Evolutionary conservation across 2,797 vertebrate genomes (phyloP), one percentile per base, ranked within the genome.

Genomic region (Acanthopagrus latus): DNA sequence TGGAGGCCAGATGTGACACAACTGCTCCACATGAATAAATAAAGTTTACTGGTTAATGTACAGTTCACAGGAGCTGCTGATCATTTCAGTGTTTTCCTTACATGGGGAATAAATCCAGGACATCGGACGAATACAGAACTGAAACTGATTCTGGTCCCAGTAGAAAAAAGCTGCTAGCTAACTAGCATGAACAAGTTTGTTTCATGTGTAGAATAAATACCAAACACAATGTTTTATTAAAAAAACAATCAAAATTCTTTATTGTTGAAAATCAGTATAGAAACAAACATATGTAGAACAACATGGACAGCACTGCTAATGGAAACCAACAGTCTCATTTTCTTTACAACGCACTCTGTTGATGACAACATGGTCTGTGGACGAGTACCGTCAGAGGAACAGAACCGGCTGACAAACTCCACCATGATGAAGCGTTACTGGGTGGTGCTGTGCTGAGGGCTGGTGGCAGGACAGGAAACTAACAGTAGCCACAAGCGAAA

Each of bases 201-300:
- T 44, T 25, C 8, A 27, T 29, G 7, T 33, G 55, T 9, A 16
- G 21, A 14, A 60, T 43, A 68, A 67, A 66, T 6, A 18, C 2
- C 18, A 12, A 63, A 52, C 21, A 86, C 38, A 43, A 12, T 44
- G 0, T 17, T 4, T 41, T 41, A 73, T 71, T 79, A 41, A 78
- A 91, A 93, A 93, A 94, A 85, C 20, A 80, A 86, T 81, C 76
- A 82, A 88, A 88, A 82, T 0, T 85, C 64, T 93, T 94, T 94
- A 94, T 94, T 94, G 81, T 80, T 83, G 72, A 87, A 93, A 91
- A 84, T 87, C 88, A 81, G 84, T 82, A 89, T 44, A 88, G 60
- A 84, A 85, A 85, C 75, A 80, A 73, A 86, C 33, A 9, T 66
- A 78, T 33, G 59, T 68, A 66, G n/a, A 82, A 78, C 84, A 83